Percentiles rank a stretch among this genome's conserved stretches.
Evolutionary conservation across 2,888 invertebrate genomes (phyloP).

Genomic region (Rotaria sp.): DNA sequence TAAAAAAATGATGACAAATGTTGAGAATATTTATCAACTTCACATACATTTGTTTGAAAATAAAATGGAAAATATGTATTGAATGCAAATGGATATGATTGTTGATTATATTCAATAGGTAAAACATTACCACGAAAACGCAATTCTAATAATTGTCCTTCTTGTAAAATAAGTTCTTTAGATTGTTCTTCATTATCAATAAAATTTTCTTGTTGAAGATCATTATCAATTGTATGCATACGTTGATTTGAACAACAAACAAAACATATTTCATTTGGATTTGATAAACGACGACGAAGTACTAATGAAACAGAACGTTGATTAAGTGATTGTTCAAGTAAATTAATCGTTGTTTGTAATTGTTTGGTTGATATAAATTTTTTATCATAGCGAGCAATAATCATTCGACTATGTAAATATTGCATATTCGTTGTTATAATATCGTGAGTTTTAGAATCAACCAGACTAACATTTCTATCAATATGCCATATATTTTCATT

Average conservation of each 20-base stretch:
- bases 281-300: neutral
- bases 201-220: neutral
- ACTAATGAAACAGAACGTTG: neutral
- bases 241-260: neutral
- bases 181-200: neutral
- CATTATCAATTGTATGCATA: neutral
- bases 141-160: conserved; percentile 30
- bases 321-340: neutral
- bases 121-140: conserved; percentile 20
- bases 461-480: neutral
- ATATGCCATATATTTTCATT: conserved; percentile 23
- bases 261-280: neutral
- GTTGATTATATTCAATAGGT: neutral
- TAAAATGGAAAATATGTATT: conserved; percentile 10
- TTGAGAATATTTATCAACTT: conserved; percentile 27
- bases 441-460: neutral
- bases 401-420: neutral
- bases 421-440: neutral
- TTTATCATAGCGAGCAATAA: neutral
- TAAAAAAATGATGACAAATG: neutral
- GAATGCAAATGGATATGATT: conserved; percentile 18
- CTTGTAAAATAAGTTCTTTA: conserved; percentile 20
- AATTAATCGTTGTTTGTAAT: neutral
- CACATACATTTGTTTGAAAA: neutral
- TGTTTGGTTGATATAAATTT: neutral